A percentile compares a stretch with the other conserved stretches of the same genome.
Evolutionary conservation across 2,888 invertebrate species (phyloP).

Genomic region (Coronaproctus castanopsis): DNA sequence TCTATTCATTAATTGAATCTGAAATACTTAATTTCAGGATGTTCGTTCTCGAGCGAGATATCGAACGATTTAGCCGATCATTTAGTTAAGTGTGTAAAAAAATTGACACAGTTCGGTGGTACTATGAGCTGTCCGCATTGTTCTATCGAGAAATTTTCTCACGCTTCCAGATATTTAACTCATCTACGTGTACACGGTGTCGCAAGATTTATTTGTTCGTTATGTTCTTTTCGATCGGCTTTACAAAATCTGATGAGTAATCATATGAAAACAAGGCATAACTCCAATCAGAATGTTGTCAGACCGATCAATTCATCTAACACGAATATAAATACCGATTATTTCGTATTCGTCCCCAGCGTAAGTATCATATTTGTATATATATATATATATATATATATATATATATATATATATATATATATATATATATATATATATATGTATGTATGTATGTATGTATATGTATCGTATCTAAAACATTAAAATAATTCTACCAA

Average conservation of each 20-base stretch:
- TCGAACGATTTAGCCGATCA: too few species aligned
- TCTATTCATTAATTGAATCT: too few species aligned
- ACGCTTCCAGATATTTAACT: background rate
- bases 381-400: background rate
- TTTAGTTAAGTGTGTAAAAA: too few species aligned
- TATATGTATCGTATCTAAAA: too few species aligned
- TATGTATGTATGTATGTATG: too few species aligned
- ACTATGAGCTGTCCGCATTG: background rate
- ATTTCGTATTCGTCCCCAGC: background rate
- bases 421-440: background rate
- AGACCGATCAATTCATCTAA: background rate
- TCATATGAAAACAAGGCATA: background rate
- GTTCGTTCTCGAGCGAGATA: too few species aligned
- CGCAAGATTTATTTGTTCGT: constrained; percentile 9
- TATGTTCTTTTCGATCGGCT: constrained; percentile 2
- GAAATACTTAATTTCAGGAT: too few species aligned
- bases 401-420: background rate
- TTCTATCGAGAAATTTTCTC: background rate
- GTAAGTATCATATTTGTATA: background rate
- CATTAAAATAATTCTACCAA: too few species aligned
- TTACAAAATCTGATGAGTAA: background rate
- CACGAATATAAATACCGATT: background rate
- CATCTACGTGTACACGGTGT: constrained; percentile 12
- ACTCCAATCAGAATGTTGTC: background rate
- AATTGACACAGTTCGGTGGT: too few species aligned